These are phyloP conservation scores for Lamprologus callipterus DNA, from an alignment of 2,113 vertebrate genomes.

Conservation along the genomic window DNA sequence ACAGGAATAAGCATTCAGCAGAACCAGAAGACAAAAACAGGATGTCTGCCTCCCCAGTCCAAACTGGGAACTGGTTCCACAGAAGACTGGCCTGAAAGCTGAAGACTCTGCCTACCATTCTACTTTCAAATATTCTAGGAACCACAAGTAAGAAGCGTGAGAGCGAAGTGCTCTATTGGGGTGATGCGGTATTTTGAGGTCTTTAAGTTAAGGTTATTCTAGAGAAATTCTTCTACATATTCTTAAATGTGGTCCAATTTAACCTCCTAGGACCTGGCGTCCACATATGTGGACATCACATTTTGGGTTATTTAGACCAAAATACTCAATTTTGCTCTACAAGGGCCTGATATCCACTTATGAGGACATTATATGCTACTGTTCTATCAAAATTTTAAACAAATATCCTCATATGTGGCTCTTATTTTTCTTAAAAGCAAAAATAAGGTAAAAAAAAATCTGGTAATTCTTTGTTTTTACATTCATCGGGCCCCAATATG, in stretches of 20 bases:
- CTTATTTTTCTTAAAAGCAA: too few relatives aligned
- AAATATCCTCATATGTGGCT: too few relatives aligned
- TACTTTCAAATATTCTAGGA: neutral
- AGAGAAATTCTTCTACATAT: neutral
- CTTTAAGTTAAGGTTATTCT: neutral
- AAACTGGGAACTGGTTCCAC: neutral
- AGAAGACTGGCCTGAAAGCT: neutral
- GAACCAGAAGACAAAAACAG: neutral
- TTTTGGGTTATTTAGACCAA: neutral
- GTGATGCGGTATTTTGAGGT: neutral
- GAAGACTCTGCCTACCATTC: neutral
- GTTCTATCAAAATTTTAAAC: too few relatives aligned
- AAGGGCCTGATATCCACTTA: accelerated
- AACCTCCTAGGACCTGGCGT: neutral
- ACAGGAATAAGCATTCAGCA: neutral
- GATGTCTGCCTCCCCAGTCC: neutral
- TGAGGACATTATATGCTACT: neutral
- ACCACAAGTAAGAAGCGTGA: neutral
- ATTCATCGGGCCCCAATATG: accelerated
- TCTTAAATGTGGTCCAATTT: neutral
- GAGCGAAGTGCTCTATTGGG: neutral
- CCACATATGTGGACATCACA: neutral
- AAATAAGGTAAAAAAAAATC: neutral
- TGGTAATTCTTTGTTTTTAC: neutral
- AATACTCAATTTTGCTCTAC: neutral